Conservation (phyloP, 2,797 vertebrate species). For the Alectoris magna region DNA sequence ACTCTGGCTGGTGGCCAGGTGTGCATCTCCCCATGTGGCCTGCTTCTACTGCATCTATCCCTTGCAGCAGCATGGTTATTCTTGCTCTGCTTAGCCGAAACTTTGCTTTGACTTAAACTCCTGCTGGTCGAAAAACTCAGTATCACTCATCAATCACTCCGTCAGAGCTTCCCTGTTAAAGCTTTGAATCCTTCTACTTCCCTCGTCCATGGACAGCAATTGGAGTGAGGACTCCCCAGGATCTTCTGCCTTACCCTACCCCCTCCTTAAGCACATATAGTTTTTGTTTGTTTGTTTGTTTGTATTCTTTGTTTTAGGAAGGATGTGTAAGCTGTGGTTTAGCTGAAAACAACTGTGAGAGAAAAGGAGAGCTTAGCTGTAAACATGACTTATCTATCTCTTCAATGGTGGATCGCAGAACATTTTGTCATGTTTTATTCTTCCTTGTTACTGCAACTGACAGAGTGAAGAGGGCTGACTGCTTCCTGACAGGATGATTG, state of each 20-base stretch:
- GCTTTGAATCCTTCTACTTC: neutral
- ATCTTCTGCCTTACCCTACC: neutral
- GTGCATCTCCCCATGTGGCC: neutral
- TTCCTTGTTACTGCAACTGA: neutral
- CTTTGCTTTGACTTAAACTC: neutral
- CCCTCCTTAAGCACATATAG: neutral
- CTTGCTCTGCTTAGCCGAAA: neutral
- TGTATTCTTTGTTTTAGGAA: neutral
- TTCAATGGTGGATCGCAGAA: neutral
- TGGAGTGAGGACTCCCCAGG: neutral
- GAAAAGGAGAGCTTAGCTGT: neutral
- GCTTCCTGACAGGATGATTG: neutral
- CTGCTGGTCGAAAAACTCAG: neutral
- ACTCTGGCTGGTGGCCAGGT: accelerated
- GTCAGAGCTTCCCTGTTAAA: neutral
- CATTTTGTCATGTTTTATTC: neutral
- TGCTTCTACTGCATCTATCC: neutral
- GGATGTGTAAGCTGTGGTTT: neutral
- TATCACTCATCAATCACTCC: neutral
- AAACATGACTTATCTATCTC: neutral
- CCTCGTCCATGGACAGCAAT: neutral
- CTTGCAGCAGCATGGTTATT: neutral
- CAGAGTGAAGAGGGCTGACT: neutral
- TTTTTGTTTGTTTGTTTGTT: neutral
- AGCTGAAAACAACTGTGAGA: neutral